These are phyloP conservation scores for Geococcyx californianus DNA, from an alignment of 2,113 vertebrate species.

Conservation along the genomic window DNA sequence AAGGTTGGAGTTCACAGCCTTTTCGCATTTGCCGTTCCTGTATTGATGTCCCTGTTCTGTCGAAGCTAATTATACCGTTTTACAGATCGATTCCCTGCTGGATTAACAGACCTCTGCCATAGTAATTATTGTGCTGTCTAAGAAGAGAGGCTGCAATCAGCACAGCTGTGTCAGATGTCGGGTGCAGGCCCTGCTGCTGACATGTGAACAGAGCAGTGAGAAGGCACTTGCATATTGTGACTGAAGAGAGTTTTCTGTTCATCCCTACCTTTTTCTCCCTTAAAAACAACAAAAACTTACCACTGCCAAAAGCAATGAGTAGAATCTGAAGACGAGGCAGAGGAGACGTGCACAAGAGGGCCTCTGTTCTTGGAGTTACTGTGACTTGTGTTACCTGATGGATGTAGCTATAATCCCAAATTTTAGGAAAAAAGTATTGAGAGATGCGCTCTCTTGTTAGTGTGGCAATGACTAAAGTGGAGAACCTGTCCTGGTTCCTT, in stretches of 20 bases:
- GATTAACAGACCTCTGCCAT: slow-evolving; percentile 2
- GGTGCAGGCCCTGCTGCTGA: neutral
- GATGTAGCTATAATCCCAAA: neutral
- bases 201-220: neutral
- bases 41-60: slow-evolving; percentile 10
- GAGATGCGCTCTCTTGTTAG: neutral
- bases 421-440: neutral
- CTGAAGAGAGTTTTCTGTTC: neutral
- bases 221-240: neutral
- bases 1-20: neutral
- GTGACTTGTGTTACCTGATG: neutral
- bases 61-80: slow-evolving; percentile 6
- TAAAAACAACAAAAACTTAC: neutral
- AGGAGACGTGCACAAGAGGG: neutral
- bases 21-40: neutral
- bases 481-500: neutral
- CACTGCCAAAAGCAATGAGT: neutral
- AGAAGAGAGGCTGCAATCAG: neutral
- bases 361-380: neutral
- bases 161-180: neutral
- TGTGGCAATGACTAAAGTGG: neutral
- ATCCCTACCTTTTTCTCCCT: neutral
- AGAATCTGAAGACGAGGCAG: neutral
- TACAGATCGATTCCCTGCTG: slow-evolving; percentile 22
- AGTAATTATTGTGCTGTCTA: neutral